These are phyloP conservation scores for Cremastobaeus sp. DNA, from an alignment of 2,888 invertebrate genomes.

Conservation along the genomic window DNA sequence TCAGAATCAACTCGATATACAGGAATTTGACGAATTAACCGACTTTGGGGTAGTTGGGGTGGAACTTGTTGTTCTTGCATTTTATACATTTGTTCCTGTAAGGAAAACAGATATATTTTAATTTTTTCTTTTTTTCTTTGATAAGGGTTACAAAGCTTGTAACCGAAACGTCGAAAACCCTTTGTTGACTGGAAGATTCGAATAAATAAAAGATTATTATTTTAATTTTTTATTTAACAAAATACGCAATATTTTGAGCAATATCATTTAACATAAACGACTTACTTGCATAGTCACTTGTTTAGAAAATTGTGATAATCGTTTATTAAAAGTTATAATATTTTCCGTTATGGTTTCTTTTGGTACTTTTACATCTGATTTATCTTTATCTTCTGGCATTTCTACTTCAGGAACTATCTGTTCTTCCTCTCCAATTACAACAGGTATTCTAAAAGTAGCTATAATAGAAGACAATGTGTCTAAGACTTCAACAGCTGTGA, in stretches of 20 bases:
- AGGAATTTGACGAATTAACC: conserved; percentile 79
- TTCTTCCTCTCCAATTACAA: conserved; percentile 79
- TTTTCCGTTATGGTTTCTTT: conserved; percentile 7
- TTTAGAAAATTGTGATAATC: conserved; percentile 69
- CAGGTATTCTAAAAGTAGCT: conserved; percentile 79
- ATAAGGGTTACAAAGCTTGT: too few species aligned
- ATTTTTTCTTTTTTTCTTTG: neutral
- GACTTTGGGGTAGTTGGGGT: conserved; percentile 64
- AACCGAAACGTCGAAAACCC: too few species aligned
- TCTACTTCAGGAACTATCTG: conserved; percentile 81
- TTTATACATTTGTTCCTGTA: conserved; percentile 71
- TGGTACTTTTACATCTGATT: conserved; percentile 28
- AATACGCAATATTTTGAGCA: too few species aligned
- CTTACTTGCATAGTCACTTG: conserved; percentile 70
- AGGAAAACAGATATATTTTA: neutral
- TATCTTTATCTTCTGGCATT: conserved; percentile 50
- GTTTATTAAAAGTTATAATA: conserved; percentile 45
- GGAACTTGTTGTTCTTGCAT: conserved; percentile 70
- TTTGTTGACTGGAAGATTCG: neutral
- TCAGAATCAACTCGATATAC: conserved; percentile 81
- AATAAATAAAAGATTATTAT: neutral
- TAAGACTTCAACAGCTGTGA: conserved; percentile 84
- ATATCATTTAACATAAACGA: neutral
- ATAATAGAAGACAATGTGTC: conserved; percentile 82
- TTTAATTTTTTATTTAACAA: too few species aligned